A percentile compares a stretch with the other conserved stretches of the same genome.
phyloP scores from a whole-genome alignment of 2,888 invertebrate genomes.

The Cyrtodaria siliqua region DNA sequence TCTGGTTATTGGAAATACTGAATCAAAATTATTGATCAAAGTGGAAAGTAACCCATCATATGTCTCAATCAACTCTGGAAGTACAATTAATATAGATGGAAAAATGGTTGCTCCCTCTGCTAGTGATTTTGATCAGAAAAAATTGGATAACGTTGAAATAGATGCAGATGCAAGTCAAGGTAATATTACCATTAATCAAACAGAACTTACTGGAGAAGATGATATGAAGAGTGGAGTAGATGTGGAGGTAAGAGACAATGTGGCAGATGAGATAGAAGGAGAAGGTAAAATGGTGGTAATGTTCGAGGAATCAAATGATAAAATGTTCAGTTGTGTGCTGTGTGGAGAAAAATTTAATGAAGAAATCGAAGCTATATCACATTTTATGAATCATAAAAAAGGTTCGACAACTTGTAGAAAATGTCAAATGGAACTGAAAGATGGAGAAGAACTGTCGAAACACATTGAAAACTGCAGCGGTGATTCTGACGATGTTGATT shows the following conservation, averaged over 20 bases:
- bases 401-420: constrained; percentile 18
- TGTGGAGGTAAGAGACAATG: too few relatives aligned
- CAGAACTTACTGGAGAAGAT: too few relatives aligned
- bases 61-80: too few relatives aligned
- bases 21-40: too few relatives aligned
- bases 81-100: too few relatives aligned
- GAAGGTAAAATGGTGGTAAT: constrained; percentile 14
- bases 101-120: neutral
- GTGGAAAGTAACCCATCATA: too few relatives aligned
- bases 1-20: too few relatives aligned
- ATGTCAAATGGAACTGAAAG: constrained; percentile 1
- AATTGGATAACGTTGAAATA: neutral
- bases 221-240: too few relatives aligned
- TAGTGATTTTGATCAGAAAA: neutral
- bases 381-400: constrained; percentile 39
- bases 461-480: neutral
- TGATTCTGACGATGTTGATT: too few relatives aligned
- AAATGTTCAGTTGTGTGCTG: constrained; percentile 72
- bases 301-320: constrained; percentile 48
- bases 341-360: constrained; percentile 86
- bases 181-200: neutral
- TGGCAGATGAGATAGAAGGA: too few relatives aligned
- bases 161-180: neutral
- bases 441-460: neutral
- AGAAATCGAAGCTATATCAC: constrained; percentile 33